A percentile compares a stretch with the other conserved stretches of the same genome.
Evolutionary conservation across 2,797 vertebrate species (phyloP).

Genomic region (Anableps anableps): DNA sequence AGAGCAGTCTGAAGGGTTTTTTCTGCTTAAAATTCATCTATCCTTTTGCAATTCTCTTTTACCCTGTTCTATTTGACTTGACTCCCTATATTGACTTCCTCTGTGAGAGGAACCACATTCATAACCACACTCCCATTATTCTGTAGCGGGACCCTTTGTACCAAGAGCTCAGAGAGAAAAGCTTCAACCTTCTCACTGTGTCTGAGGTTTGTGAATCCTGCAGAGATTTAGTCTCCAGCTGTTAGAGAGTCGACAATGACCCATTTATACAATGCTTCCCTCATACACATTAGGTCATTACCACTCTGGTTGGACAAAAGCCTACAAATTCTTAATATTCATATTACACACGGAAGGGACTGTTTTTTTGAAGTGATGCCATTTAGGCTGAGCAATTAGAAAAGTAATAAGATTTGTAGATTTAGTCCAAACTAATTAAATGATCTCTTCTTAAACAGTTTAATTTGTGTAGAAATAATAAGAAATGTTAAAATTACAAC

Average conservation of each 20-base stretch:
- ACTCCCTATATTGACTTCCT: constrained; percentile 20
- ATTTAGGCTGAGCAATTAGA: not conserved
- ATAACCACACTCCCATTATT: constrained; percentile 6
- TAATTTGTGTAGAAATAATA: not conserved
- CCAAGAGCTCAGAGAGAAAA: constrained; percentile 12
- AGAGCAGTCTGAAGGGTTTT: not conserved
- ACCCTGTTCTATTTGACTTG: constrained; percentile 29
- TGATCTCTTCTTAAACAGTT: too few species aligned
- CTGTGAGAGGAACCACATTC: constrained; percentile 25
- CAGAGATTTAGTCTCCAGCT: constrained; percentile 26
- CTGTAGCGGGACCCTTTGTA: constrained; percentile 9
- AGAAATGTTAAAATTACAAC: not conserved
- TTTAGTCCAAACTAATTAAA: not conserved
- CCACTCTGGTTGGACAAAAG: constrained; percentile 7
- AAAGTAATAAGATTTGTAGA: not conserved
- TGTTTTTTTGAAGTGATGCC: not conserved
- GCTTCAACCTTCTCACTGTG: constrained; percentile 1
- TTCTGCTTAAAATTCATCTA: constrained; percentile 9
- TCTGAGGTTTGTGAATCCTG: not conserved
- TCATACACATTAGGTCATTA: constrained; percentile 13
- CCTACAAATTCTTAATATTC: not conserved
- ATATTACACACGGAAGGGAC: not conserved
- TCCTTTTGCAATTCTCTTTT: constrained; percentile 32
- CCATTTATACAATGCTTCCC: constrained; percentile 1
- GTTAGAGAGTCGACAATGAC: constrained; percentile 6